Evolutionary conservation across 1,140 invertebrate genomes (phyloP), one percentile per base, ranked within the genome.

Genomic region (Drosophila grimshawi): DNA sequence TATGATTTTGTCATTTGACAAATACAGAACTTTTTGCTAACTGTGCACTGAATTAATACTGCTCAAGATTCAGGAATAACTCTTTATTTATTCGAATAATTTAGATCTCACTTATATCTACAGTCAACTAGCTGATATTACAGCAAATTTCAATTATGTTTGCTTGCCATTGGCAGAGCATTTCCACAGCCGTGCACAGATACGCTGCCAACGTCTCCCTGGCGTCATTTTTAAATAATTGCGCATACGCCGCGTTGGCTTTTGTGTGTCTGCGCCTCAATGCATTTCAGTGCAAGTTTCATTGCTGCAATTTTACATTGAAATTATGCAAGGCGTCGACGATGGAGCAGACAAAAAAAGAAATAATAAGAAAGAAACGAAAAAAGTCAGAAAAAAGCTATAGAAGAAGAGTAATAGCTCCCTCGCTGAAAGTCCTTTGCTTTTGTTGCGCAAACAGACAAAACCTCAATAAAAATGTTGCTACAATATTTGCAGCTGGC

Each of bases 401-500:
- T 51, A 67, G 64, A 80, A 63, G 48, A 64, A 61, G 65, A 65
- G 64, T 60, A 64, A 70, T 62, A 57, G 71, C 11, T 65, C 57
- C 62, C 64, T 35, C 60, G 65, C 59, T 57, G 53, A 30, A 61
- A 45, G 48, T 63, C 73, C 60, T 70, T 78, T 35, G 82, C 77
- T 83, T 80, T 89, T 89, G 77, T 88, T 88, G 85, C 48, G 74
- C 85, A 88, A 86, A 86, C 83, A 89, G 68, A 86, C 80, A 88
- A 89, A 88, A 88, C 83, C 82, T 86, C 83, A 88, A 86, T 86
- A 88, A 88, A 89, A 88, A 88, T 89, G 76, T 88, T 88, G 73
- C 85, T 83, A 80, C 83, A 86, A 86, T 86, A 86, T 86, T 86
- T 86, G 81, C 82, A 86, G 82, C 82, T 86, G 73, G 80, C 78